phyloP scores from a whole-genome alignment of 1,140 invertebrate species.

The Rhopalosiphum maidis region DNA sequence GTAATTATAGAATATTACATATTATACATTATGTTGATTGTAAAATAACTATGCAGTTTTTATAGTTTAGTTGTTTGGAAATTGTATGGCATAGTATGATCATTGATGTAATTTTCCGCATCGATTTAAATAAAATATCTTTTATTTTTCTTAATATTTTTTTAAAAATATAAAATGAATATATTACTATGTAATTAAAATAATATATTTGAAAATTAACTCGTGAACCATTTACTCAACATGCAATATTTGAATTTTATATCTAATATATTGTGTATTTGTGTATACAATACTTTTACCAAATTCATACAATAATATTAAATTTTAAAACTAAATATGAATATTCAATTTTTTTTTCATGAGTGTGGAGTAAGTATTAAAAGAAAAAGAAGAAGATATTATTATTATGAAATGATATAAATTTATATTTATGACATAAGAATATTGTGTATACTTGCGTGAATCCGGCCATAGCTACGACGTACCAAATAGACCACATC shows the following conservation, averaged over 20 bases:
- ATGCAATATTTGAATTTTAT: neutral
- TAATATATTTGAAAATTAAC: neutral
- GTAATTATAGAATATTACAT: neutral
- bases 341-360: neutral
- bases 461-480: neutral
- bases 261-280: neutral
- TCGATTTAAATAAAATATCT: neutral
- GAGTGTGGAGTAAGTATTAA: neutral
- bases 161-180: neutral
- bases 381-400: too few relatives aligned
- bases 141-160: neutral
- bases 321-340: neutral
- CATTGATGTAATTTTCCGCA: neutral
- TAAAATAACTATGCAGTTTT: neutral
- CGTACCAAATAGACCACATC: conserved; percentile 13
- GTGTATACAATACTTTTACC: neutral
- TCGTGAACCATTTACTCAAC: neutral
- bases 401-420: neutral
- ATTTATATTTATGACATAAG: neutral
- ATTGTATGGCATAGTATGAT: neutral
- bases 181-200: neutral
- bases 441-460: neutral
- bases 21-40: neutral
- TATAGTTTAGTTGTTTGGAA: neutral
- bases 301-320: neutral